phyloP scores from a whole-genome alignment of 2,113 vertebrate genomes.

The Istiophorus platypterus region DNA sequence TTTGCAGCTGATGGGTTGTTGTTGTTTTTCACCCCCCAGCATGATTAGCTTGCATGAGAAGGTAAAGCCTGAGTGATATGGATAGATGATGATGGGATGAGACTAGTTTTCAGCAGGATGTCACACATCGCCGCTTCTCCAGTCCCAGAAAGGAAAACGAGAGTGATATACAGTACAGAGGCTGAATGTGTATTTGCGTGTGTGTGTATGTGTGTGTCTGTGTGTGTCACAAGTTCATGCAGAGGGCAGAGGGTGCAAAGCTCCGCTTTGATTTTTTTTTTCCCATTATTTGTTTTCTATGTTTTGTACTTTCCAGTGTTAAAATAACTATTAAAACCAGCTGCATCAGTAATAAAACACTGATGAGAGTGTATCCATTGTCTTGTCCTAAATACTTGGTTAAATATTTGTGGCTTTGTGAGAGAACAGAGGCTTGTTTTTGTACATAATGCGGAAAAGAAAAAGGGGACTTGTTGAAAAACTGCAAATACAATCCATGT shows the following conservation, averaged over 20 bases:
- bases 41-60: constrained; percentile 1
- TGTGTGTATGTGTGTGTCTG: constrained; percentile 20
- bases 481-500: constrained; percentile 36
- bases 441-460: constrained; percentile 2
- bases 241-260: constrained; percentile 54
- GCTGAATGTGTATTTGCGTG: constrained; percentile 23
- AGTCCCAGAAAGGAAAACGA: constrained; percentile 34
- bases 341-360: constrained; percentile 52
- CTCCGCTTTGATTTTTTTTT: constrained; percentile 55
- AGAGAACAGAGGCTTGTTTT: constrained; percentile 19
- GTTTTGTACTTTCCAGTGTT: constrained; percentile 38
- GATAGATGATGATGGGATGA: constrained; percentile 50
- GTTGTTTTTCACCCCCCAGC: background rate
- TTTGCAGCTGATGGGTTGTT: constrained; percentile 19
- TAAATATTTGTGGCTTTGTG: constrained; percentile 60
- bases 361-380: constrained; percentile 33
- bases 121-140: constrained; percentile 57
- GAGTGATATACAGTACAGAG: constrained; percentile 33
- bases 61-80: constrained; percentile 34
- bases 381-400: constrained; percentile 55
- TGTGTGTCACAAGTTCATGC: constrained; percentile 71
- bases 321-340: constrained; percentile 53
- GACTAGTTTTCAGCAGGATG: constrained; percentile 47
- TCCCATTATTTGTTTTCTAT: constrained; percentile 30
- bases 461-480: constrained; percentile 18